Conservation (phyloP, 1,140 invertebrate genomes). For the Tetramorium parvispinum region DNA sequence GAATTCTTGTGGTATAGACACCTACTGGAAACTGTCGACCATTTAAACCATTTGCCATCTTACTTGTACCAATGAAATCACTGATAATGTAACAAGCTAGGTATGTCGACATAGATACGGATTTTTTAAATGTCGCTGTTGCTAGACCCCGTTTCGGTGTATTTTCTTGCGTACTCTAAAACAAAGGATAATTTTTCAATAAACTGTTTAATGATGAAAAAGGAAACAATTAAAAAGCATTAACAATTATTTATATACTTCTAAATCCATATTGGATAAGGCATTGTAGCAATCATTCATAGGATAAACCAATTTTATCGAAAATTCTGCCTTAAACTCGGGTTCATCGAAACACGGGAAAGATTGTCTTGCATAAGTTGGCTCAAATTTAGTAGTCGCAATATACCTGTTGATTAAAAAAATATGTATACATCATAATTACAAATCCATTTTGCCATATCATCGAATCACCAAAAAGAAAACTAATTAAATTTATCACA, state of each 20-base stretch:
- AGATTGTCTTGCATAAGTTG: slow-evolving; percentile 95
- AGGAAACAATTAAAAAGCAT: neutral
- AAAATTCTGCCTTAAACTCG: slow-evolving; percentile 95
- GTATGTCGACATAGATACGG: slow-evolving; percentile 97
- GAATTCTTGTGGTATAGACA: slow-evolving; percentile 91
- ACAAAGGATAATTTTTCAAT: slow-evolving; percentile 38
- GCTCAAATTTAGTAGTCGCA: slow-evolving; percentile 96
- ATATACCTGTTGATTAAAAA: slow-evolving; percentile 87
- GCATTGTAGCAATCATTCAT: slow-evolving; percentile 88
- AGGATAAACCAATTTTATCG: slow-evolving; percentile 91
- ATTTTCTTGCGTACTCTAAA: slow-evolving; percentile 80
- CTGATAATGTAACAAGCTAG: slow-evolving; percentile 96
- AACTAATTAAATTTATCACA: neutral
- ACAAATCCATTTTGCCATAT: neutral
- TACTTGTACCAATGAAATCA: slow-evolving; percentile 90
- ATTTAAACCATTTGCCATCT: slow-evolving; percentile 86
- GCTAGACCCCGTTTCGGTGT: slow-evolving; percentile 82
- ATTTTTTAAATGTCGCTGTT: slow-evolving; percentile 90
- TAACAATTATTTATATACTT: slow-evolving; percentile 76
- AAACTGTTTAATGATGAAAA: neutral
- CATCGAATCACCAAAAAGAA: too few species aligned
- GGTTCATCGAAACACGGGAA: slow-evolving; percentile 99
- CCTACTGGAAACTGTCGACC: slow-evolving; percentile 88
- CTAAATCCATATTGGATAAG: slow-evolving; percentile 92
- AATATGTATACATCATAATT: neutral